A percentile compares a stretch with the other conserved stretches of the same genome.
Conservation (phyloP, 1,140 invertebrate species). For the Lasioglossum baleicum region DNA sequence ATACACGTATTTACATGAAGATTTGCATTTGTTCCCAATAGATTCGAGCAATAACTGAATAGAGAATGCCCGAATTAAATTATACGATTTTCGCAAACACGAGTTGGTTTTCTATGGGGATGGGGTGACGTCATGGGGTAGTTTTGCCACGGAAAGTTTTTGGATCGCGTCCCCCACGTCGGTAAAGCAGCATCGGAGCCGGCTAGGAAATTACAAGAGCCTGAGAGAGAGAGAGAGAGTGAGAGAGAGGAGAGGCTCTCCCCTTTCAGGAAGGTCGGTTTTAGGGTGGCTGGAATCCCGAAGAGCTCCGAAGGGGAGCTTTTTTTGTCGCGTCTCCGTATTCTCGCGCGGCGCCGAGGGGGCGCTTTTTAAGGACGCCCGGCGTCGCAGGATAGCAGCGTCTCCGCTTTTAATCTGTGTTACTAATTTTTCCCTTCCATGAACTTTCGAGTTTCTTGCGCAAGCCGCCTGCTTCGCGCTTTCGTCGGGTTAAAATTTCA, state of each 20-base stretch:
- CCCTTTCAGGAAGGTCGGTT: conserved; percentile 45
- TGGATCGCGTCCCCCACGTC: conserved; percentile 40
- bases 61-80: neutral
- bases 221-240: too few relatives aligned
- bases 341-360: conserved; percentile 63
- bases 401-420: conserved; percentile 30
- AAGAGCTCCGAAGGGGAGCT: conserved; percentile 55
- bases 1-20: too few relatives aligned
- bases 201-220: conserved; percentile 37
- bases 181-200: conserved; percentile 57
- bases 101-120: neutral
- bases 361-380: conserved; percentile 63
- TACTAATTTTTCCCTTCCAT: conserved; percentile 31
- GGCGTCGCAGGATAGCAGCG: conserved; percentile 28
- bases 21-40: neutral
- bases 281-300: conserved; percentile 51
- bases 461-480: neutral
- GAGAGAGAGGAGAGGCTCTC: neutral
- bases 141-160: conserved; percentile 21
- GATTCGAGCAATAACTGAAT: neutral
- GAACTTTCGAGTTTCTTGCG: neutral
- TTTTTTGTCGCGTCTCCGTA: conserved; percentile 67
- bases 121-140: conserved; percentile 1
- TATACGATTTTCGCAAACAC: neutral
- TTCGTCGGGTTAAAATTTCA: neutral